Evolutionary conservation across 2,797 vertebrate species (phyloP), one percentile per base, ranked within the genome.

Genomic region (Oceanodroma leucorhoa): DNA sequence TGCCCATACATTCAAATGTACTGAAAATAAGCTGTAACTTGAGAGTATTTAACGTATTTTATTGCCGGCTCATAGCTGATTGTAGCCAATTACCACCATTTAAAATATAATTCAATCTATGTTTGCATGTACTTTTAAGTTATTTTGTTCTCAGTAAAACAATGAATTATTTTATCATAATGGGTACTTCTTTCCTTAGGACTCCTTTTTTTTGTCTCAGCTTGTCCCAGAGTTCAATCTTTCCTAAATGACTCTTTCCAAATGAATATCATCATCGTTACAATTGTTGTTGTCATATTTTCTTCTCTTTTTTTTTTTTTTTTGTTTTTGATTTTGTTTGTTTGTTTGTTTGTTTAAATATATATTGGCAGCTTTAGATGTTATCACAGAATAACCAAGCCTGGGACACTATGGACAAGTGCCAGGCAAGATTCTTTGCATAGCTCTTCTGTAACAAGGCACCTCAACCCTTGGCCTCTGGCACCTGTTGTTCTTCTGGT

Each of bases 401-500:
- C 60, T 64, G n/a, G 17, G 43, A 89, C 48, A 48, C 43, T 32
- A 36, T 4, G 19, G 60, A 85, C 82, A 91, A 84, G 64, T 78
- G 87, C 76, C 67, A 53, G 50, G 64, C 45, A 86, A 88, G 90
- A 94, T 95, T 86, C 72, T 82, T 96, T 54, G 78, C 85, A 93
- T 78, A 88, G 38, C 69, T 91, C 17, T 87, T 93, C 65, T 71
- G 61, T 46, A 41, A 77, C 62, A 83, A 55, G 45, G 24, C 46
- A 94, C n/a, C 57, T 88, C 32, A 86, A 71, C 46, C 65, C 41
- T 77, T 83, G 65, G 45, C 89, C 82, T 93, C 48, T 54, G 50
- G 41, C 93, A 95, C 48, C 87, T 91, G 81, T 73, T 76, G n/a
- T 41, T 83, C 91, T 87, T 62, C 48, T 67, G 19, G 62, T 38